A percentile compares a stretch with the other conserved stretches of the same genome.
Evolutionary conservation across 2,888 invertebrate genomes (phyloP).

Genomic region (Acanthopleura granulata): DNA sequence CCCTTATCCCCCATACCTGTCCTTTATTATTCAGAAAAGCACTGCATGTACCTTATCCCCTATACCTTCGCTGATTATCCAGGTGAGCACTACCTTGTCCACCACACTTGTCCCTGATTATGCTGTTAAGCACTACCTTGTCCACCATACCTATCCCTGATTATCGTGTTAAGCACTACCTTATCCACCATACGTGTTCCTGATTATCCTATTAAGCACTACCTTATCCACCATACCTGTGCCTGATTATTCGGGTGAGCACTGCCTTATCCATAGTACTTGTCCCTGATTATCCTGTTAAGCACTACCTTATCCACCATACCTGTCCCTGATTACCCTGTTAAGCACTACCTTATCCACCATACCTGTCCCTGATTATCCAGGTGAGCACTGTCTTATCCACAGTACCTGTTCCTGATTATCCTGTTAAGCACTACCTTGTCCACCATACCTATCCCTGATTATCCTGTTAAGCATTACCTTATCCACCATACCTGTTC

Average conservation of each 20-base stretch:
- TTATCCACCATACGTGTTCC: background rate
- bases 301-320: constrained; percentile 13
- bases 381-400: background rate
- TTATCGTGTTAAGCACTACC: background rate
- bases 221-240: constrained; percentile 8
- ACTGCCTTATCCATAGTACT: background rate
- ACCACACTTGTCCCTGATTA: background rate
- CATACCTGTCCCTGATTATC: background rate
- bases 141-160: constrained; percentile 2
- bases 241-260: constrained; percentile 5
- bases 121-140: constrained; percentile 1
- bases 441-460: background rate
- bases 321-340: constrained; percentile 11
- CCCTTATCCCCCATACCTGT: background rate
- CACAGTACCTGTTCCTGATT: background rate
- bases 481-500: background rate
- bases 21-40: background rate
- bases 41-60: background rate
- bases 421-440: background rate
- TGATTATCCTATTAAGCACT: constrained; percentile 5
- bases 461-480: background rate
- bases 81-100: background rate
- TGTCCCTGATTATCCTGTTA: background rate
- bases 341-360: background rate
- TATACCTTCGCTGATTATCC: background rate